A percentile compares a stretch with the other conserved stretches of the same genome.
Evolutionary conservation across 2,113 vertebrate genomes (phyloP).

Genomic region (Ochotona curzoniae): DNA sequence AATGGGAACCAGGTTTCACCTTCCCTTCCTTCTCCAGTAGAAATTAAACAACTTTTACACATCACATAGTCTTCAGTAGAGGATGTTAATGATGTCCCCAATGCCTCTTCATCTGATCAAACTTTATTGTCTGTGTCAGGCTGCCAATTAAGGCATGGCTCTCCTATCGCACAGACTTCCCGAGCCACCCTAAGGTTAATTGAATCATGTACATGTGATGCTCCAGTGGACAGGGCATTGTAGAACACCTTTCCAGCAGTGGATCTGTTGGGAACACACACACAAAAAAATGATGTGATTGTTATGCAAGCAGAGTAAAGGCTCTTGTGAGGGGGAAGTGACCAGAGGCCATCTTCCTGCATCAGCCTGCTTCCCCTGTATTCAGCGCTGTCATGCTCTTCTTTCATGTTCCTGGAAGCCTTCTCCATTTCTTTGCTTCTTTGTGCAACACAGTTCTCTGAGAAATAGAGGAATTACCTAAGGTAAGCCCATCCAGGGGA

Average conservation of each 20-base stretch:
- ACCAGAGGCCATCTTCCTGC: neutral
- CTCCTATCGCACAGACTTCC: constrained; percentile 86
- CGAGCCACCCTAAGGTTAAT: constrained; percentile 91
- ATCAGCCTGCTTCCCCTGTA: neutral
- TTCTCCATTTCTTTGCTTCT: neutral
- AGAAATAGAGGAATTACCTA: neutral
- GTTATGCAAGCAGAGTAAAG: constrained; percentile 71
- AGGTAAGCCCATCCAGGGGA: neutral
- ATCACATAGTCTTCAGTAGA: constrained; percentile 86
- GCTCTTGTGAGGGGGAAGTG: constrained; percentile 54
- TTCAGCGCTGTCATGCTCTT: neutral
- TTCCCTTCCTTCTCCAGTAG: constrained; percentile 82
- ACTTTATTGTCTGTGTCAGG: constrained; percentile 91
- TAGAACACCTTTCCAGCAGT: constrained; percentile 83
- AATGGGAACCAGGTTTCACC: constrained; percentile 73
- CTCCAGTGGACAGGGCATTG: constrained; percentile 85
- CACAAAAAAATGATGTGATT: constrained; percentile 80
- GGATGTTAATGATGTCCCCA: constrained; percentile 88
- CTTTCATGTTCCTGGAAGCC: neutral
- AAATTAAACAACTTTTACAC: constrained; percentile 90
- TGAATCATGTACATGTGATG: constrained; percentile 88
- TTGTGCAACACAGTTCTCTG: neutral
- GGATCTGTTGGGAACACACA: constrained; percentile 81
- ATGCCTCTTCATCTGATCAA: constrained; percentile 90
- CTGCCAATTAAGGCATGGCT: constrained; percentile 90